Conservation (phyloP, 2,888 invertebrate species). For the Disparrhopalites patrizii region DNA sequence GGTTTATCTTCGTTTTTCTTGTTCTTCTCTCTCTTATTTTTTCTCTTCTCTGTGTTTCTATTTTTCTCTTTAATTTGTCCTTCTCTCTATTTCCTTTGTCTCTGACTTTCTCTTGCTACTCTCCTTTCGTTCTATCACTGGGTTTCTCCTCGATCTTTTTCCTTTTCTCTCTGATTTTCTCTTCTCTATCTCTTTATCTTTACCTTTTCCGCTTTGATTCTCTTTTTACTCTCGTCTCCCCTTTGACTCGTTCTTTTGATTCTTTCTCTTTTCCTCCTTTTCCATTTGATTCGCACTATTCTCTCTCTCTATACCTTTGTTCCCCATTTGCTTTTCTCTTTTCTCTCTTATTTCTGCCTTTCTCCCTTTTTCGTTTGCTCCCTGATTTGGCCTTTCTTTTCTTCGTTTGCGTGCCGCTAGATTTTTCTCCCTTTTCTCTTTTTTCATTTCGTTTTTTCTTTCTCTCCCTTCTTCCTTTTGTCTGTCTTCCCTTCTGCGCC, state of each 20-base stretch:
- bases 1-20: neutral
- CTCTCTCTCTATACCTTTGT: neutral
- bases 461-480: too few relatives aligned
- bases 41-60: neutral
- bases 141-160: neutral
- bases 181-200: neutral
- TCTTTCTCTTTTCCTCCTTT: neutral
- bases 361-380: neutral
- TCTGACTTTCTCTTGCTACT: neutral
- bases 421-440: too few relatives aligned
- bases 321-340: neutral
- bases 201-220: neutral
- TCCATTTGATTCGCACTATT: neutral
- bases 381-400: neutral
- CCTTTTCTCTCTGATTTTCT: neutral
- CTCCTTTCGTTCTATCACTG: neutral
- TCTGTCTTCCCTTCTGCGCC: neutral
- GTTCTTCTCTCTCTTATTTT: neutral
- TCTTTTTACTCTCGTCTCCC: neutral
- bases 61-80: neutral
- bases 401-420: neutral
- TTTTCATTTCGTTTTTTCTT: conserved; percentile 2
- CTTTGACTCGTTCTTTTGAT: neutral
- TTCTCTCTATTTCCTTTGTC: neutral
- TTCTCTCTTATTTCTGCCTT: neutral